Base-by-base conservation (phyloP, 2,888 invertebrate species). In the Tridacna crocea region DNA sequence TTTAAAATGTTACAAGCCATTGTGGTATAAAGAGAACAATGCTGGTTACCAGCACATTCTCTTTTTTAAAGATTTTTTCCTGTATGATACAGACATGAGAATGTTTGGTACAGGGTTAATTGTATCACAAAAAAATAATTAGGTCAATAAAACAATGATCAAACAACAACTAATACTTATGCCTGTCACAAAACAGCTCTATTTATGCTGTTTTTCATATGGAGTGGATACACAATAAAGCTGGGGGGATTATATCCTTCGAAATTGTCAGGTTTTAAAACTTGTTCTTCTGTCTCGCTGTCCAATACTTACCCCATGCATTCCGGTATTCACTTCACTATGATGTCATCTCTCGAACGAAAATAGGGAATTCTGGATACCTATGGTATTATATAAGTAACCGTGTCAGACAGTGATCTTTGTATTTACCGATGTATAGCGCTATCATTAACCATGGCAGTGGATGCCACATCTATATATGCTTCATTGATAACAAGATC, bases 311-410 rank as follows among this genome's bases (percentile, higher is more conserved):
- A 83, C 83, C 78, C 58, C 27, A 55, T 55, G 36, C 47, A n/a
- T 63, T 51, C 60, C 68, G 77, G 79, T 60, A 72, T 74, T n/a
- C 26, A 70, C 79, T 74, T 80, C 77, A 65, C 74, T 26, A 75
- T 76, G 77, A 66, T 80, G 80, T 48, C 79, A 48, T 79, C 81
- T 77, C 81, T 79, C 81, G 81, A 81, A 77, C 81, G 81, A 81
- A 75, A 79, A 24, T 70, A 51, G 68, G 79, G 81, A 76, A 74
- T 80, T 83, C 87, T 75, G 87, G 87, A 81, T 83, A 87, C 87
- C 87, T 87, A 87, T 82, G 87, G 75, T 84, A 86, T 86, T 84
- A 78, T 73, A 82, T 82, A 87, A 87, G 87, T 87, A 87, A 77
- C 75, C 63, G 82, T 87, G 82, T 87, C 84, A 87, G 83, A 84